Base-by-base conservation (phyloP, 2,888 invertebrate species). In the Oscheius sp. region DNA sequence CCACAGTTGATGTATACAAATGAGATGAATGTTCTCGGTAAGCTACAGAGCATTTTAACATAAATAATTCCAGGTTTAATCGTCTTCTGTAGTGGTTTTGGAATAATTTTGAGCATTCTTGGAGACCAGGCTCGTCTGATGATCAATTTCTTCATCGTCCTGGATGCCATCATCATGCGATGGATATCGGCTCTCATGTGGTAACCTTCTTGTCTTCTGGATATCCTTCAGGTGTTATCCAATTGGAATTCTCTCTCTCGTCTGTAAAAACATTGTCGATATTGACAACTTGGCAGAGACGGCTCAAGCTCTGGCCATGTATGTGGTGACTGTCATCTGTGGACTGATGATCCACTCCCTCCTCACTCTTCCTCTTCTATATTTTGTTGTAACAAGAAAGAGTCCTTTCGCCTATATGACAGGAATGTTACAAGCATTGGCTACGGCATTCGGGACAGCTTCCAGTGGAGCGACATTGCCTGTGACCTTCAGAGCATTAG, bases 381-480 rank as follows among this genome's bases (percentile, higher is more conserved):
- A 92, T 88, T 92, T 93, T 78, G 81, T 94, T 73, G 90, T 91
- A 44, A 92, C 84, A 5, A 86, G 83, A 47, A 91, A 91, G 74
- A 81, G 78, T 20, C 85, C 85, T 8, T 86, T 85, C 66, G 77
- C 81, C 20, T 85, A 81, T 65, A 82, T 85, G 80, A 85, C 84
- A 6, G 85, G 84, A 41, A 91, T 94, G 90, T 92, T 93, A 4
- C 94, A 94, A 84, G 95, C 95, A 20, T 89, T 95, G 87, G 93
- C 93, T 3, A 96, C 95, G 0, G 95, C 95, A 44, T 96, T 96
- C 86, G 95, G 95, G 80, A 96, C 96, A 28, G 94, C 95, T 22
- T 95, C 95, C 32, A 84, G 83, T 66, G 85, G 85, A 24, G 97
- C 97, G 2, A 95, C 96, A 0, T 92, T 98, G 90, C 96, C 97